A percentile compares a stretch with the other conserved stretches of the same genome.
phyloP scores from a whole-genome alignment of 2,888 invertebrate species.

The Calliphora vomitoria region DNA sequence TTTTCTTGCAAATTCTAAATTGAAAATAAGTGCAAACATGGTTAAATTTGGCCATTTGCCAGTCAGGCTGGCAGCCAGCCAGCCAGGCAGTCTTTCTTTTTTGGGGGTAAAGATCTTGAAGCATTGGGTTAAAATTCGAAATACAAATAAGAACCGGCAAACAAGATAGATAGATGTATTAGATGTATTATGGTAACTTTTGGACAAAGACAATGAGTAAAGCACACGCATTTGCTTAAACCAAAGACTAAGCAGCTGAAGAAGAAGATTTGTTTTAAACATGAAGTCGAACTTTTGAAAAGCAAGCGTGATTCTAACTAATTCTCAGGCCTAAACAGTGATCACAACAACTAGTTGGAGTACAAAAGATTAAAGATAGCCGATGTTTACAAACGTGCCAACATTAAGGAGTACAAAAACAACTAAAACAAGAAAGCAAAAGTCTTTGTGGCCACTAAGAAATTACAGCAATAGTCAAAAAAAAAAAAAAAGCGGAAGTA shows the following conservation, averaged over 20 bases:
- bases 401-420: slow-evolving; percentile 60
- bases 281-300: slow-evolving; percentile 61
- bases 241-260: background rate
- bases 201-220: slow-evolving; percentile 54
- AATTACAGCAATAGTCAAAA: slow-evolving; percentile 4
- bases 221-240: slow-evolving; percentile 65
- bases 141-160: slow-evolving; percentile 53
- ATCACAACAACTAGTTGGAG: slow-evolving; percentile 67
- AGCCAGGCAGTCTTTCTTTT: background rate
- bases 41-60: slow-evolving; percentile 25
- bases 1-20: slow-evolving; percentile 76
- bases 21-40: slow-evolving; percentile 72
- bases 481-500: slow-evolving; percentile 70
- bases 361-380: slow-evolving; percentile 68
- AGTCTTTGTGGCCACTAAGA: slow-evolving; percentile 62
- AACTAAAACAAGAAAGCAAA: slow-evolving; percentile 63
- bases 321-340: slow-evolving; percentile 72
- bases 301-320: slow-evolving; percentile 70
- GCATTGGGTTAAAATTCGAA: slow-evolving; percentile 57
- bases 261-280: slow-evolving; percentile 50
- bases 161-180: slow-evolving; percentile 34
- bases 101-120: slow-evolving; percentile 40
- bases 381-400: slow-evolving; percentile 73
- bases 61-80: background rate
- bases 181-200: slow-evolving; percentile 19